Conservation (phyloP, 2,888 invertebrate species). For the Hipparchia sbordonii region DNA sequence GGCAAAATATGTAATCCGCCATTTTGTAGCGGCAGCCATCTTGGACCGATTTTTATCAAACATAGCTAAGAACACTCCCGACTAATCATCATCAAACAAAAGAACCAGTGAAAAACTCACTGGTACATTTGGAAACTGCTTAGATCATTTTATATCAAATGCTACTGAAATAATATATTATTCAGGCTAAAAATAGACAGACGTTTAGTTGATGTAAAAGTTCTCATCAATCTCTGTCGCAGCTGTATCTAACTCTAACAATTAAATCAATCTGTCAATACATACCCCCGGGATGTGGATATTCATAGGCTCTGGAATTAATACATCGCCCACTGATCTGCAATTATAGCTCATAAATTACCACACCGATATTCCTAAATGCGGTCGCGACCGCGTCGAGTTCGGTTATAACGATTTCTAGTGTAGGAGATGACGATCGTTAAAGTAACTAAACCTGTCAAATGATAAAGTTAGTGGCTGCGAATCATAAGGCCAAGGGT, state of each 20-base stretch:
- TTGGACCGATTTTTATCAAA: too few relatives aligned
- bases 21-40: too few relatives aligned
- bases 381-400: neutral
- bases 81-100: too few relatives aligned
- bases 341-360: conserved; percentile 16
- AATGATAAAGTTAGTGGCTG: neutral
- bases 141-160: neutral
- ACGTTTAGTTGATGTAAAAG: neutral
- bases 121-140: too few relatives aligned
- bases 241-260: neutral
- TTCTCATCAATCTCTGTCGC: too few relatives aligned
- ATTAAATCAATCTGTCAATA: neutral
- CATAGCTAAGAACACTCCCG: too few relatives aligned
- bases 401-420: conserved; percentile 1
- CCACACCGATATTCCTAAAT: conserved; percentile 15
- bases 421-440: neutral
- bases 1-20: too few relatives aligned
- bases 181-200: too few relatives aligned
- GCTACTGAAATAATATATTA: neutral
- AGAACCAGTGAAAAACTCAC: too few relatives aligned
- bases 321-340: conserved; percentile 1
- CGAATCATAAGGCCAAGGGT: too few relatives aligned
- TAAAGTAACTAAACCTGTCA: neutral
- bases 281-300: neutral
- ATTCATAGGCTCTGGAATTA: neutral